Evolutionary conservation across 1,140 invertebrate genomes (phyloP), one percentile per base, ranked within the genome.

Genomic region (Helicorthomorpha holstii): DNA sequence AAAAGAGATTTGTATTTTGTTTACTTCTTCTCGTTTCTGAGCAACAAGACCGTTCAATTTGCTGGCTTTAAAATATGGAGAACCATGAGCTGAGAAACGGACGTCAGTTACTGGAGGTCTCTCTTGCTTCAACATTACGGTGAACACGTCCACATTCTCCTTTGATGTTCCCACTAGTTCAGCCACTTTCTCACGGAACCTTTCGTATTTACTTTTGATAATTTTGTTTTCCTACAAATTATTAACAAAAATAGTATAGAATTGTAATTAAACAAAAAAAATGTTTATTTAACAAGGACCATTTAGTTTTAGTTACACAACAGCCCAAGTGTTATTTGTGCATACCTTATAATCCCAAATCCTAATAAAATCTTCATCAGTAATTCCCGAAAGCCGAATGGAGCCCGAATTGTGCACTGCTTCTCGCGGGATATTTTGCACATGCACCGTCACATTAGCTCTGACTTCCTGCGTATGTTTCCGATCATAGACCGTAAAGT

Each of bases 331-430:
- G 21, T 21, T 43, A 54, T 10, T 41, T 7, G 42, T 46, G 51
- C 56, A 61, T 61, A 76, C 75, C 60, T 81, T 83, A 63, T 91
- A 92, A 68, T 90, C 84, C 86, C 86, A 93, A 16, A 91, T 83
- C 51, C 88, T 73, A 53, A 98, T 87, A 62, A 96, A 97, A 62
- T 96, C 87, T 69, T 96, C 91, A 62, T 93, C 91, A 1, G 86
- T 85, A 62, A 94, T 88, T n/a, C 91, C 92, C 3, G 85, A 80
- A 61, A 97, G 79, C 55, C 92, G 73, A 45, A 97, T 79, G 0
- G 92, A 96, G 4, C 92, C 93, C 1, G 92, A 94, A 68, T 94
- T 96, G 0, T 86, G 73, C 1, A 98, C 87, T 7, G 93, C 91
- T 58, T 96, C 91, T 63, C 94, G 85, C 1, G 90, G 84, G 58